Evolutionary conservation across 2,113 vertebrate genomes (phyloP), one percentile per base, ranked within the genome.

Genomic region (Dendropsophus ebraccatus): DNA sequence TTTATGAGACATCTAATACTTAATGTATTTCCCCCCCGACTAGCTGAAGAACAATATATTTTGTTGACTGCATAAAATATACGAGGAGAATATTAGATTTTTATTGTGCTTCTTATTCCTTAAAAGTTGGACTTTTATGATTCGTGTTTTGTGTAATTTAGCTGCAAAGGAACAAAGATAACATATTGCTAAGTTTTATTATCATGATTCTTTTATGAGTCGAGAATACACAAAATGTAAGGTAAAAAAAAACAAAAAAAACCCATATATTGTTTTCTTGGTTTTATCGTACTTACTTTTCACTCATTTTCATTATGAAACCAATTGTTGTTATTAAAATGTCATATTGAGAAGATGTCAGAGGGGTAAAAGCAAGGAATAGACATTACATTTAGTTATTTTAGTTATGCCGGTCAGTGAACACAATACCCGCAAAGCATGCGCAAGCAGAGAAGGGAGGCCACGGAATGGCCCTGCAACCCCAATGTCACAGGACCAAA

Each of bases 71-170:
- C 60, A 52, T 72, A 83, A 72, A 83, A 83, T 73, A 72, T 72
- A 70, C 28, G 49, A 58, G 81, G 9, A 56, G 82, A 58, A 87
- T 60, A 89, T 62, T 56, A 89, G 83, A 90, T 90, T 91, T 82
- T 92, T 88, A 89, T 87, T 84, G 75, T 41, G 86, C 28, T 25
- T 91, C 85, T 85, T 89, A 56, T 83, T 45, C 35, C 37, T 45
- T 60, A 54, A 83, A 83, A 83, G 35, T 73, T 45, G 30, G n/a
- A 83, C 35, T 83, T 58, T 73, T 83, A 28, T 30, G 41, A 74
- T 83, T 58, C 58, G 52, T 73, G 69, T 74, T 56, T 83, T 28
- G 82, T 37, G 37, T 60, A 72, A 83, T 75, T 83, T 58, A 60
- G 67, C 70, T 56, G 56, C 69, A 58, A 56, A 56, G 69, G 56